These are phyloP conservation scores for Lontra canadensis DNA, from an alignment of 2,113 vertebrate species.

Conservation along the genomic window DNA sequence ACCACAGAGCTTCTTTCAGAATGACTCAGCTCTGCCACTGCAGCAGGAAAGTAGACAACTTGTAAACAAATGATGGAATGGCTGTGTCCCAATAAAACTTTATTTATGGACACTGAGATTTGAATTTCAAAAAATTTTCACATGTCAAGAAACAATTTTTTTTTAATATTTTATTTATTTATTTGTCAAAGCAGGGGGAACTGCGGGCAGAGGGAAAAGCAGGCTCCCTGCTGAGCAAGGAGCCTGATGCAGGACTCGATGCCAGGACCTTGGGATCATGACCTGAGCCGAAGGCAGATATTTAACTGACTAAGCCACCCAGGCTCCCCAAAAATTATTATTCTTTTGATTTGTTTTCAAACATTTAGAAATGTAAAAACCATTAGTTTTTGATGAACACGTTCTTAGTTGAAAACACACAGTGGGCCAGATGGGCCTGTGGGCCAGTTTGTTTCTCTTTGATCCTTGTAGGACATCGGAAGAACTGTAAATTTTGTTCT, in stretches of 20 bases:
- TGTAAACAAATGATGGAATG: not conserved
- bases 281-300: no score
- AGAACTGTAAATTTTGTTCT: not conserved
- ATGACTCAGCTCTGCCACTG: not conserved
- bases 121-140: not conserved
- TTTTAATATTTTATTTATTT: no score
- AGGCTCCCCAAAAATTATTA: not conserved
- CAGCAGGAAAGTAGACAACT: not conserved
- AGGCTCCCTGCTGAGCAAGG: no score
- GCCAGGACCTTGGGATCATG: no score
- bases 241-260: no score
- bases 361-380: slow-evolving; percentile 12
- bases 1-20: not conserved
- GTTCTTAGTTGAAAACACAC: not conserved
- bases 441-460: not conserved
- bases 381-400: not conserved
- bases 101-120: not conserved
- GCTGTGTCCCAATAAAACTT: not conserved
- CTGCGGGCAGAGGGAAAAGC: no score
- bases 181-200: no score
- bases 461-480: not conserved
- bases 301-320: no score
- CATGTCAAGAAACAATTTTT: not conserved
- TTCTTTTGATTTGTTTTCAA: not conserved
- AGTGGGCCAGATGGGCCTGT: not conserved